Evolutionary conservation across 2,113 vertebrate genomes (phyloP), one percentile per base, ranked within the genome.

Genomic region (Cyprinodon brontotheroides): DNA sequence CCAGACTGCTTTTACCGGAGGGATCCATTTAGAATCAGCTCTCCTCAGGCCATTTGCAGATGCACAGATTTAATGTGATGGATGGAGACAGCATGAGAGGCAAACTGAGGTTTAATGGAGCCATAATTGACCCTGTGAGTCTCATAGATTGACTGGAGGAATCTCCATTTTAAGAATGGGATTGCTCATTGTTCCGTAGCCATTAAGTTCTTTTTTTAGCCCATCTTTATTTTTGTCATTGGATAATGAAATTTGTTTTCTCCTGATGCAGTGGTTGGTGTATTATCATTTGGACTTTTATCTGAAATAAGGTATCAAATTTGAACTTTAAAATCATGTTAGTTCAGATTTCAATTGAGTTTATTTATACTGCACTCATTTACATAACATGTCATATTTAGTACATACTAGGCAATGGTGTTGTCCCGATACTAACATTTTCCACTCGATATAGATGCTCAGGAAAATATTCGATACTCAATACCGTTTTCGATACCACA

Each of bases 101-200:
- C 70, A 74, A 70, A 61, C 57, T 0, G 72, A n/a, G 59, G 20
- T 82, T 86, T 91, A 91, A 90, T 89, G 84, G 78, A 78, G 72
- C 70, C 43, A 38, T 70, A 57, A 86, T 75, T 89, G 78, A 75
- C 17, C 87, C 84, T 82, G 17, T 61, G 88, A 87, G 85, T 62
- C 80, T 57, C 64, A 4, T 73, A 70, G 53, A 86, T 65, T 61
- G 38, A 76, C 70, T 79, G 70, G 60, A 82, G 79, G 72, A 87
- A 83, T 88, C 59, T 61, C 17, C 50, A 72, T 75, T 62, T 61
- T 60, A 48, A 77, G 50, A 74, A 61, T 40, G 29, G 47, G 36
- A 67, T 75, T 60, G 43, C 41, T 70, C 69, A 77, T 39, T 62
- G 69, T 60, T 75, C 62, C 47, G 17, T 53, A 53, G 5, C 50